phyloP scores from a whole-genome alignment of 2,888 invertebrate species.

The Drosophila buzzatii region DNA sequence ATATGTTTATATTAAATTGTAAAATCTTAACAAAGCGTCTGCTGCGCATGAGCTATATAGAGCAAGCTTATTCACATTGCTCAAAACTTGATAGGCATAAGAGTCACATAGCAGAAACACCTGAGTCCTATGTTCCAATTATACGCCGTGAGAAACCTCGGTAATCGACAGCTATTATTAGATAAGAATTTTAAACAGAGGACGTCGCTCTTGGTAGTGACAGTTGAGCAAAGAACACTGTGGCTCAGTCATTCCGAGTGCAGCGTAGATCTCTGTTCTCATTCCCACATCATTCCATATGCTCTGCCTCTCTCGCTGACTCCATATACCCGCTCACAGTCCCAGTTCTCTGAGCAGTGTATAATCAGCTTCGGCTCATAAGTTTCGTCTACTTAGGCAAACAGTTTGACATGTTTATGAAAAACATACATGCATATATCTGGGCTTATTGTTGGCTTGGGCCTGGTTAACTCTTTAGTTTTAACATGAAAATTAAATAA shows the following conservation, averaged over 20 bases:
- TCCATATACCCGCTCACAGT: background rate
- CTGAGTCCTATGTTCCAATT: background rate
- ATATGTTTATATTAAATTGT: too few relatives aligned
- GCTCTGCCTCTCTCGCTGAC: background rate
- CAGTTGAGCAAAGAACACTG: background rate
- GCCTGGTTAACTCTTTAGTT: constrained; percentile 3
- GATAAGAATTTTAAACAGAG: background rate
- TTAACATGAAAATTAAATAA: constrained; percentile 10
- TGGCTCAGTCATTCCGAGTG: background rate
- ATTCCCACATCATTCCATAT: background rate
- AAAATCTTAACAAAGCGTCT: background rate
- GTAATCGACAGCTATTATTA: background rate
- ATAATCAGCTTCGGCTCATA: constrained; percentile 12
- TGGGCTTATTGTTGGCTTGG: background rate
- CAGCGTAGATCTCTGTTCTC: background rate
- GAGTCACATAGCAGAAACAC: too few relatives aligned
- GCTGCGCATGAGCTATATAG: background rate
- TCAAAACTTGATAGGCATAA: background rate
- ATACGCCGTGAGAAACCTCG: background rate
- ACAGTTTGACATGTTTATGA: constrained; percentile 7
- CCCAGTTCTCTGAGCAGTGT: background rate
- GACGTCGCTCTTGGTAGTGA: background rate
- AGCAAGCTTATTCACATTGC: background rate
- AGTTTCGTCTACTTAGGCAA: constrained; percentile 1
- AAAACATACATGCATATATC: constrained; percentile 1